Conservation (phyloP, 2,797 vertebrate species). For the Gymnoscopelus microlampas region DNA sequence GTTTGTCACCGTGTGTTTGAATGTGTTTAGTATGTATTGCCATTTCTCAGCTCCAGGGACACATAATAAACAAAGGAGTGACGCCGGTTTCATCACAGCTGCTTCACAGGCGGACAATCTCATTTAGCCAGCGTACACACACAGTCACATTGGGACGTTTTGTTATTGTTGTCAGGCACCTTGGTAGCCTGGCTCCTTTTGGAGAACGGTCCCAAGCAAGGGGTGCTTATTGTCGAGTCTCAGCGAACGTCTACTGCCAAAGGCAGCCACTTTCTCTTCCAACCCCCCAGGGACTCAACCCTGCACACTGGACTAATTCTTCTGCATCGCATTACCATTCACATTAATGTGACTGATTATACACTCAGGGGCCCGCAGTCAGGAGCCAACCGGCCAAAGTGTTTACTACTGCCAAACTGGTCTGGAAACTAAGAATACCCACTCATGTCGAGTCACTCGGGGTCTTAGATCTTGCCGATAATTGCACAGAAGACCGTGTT, state of each 20-base stretch:
- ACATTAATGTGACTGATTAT: slow-evolving; percentile 76
- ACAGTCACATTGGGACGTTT: slow-evolving; percentile 20
- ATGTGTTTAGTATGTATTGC: not conserved
- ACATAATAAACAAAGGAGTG: slow-evolving; percentile 54
- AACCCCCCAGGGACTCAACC: slow-evolving; percentile 58
- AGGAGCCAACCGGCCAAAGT: slow-evolving; percentile 49
- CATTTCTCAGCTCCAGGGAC: slow-evolving; percentile 18
- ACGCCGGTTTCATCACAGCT: slow-evolving; percentile 54
- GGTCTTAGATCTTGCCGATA: slow-evolving; percentile 58
- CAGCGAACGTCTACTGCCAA: slow-evolving; percentile 29
- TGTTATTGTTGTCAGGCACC: slow-evolving; percentile 54
- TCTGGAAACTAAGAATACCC: slow-evolving; percentile 65
- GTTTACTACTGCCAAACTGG: slow-evolving; percentile 58
- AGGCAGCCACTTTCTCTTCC: slow-evolving; percentile 53
- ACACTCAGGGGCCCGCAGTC: slow-evolving; percentile 41
- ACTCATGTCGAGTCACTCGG: slow-evolving; percentile 62
- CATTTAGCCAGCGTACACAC: slow-evolving; percentile 36
- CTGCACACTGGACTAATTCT: slow-evolving; percentile 63
- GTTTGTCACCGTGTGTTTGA: not conserved
- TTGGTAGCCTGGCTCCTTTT: slow-evolving; percentile 12
- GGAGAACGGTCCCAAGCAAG: slow-evolving; percentile 23
- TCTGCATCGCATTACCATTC: slow-evolving; percentile 72
- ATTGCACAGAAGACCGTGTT: slow-evolving; percentile 44
- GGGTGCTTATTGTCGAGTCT: slow-evolving; percentile 42
- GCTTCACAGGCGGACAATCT: slow-evolving; percentile 51